These are phyloP conservation scores for Vandiemenella viatica DNA, from an alignment of 2,888 invertebrate genomes.

Conservation along the genomic window DNA sequence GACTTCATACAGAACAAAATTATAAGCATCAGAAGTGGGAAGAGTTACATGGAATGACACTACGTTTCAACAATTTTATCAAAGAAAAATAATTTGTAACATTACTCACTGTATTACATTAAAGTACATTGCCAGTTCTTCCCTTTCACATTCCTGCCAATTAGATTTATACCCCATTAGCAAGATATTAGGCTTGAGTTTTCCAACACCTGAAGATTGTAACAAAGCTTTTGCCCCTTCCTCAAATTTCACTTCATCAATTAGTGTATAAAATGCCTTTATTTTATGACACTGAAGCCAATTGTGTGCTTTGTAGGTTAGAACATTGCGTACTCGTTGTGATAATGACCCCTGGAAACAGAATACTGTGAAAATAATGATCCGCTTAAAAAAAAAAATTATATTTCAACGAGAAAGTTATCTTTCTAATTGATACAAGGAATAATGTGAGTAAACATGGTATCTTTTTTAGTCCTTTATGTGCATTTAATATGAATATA, in stretches of 20 bases:
- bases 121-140: slow-evolving; percentile 76
- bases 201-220: slow-evolving; percentile 85
- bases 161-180: slow-evolving; percentile 89
- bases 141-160: slow-evolving; percentile 67
- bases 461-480: no score
- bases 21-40: no score
- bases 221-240: slow-evolving; percentile 72
- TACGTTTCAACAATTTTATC: no score
- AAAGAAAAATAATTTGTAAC: not conserved
- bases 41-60: no score
- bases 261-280: slow-evolving; percentile 79
- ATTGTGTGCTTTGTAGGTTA: slow-evolving; percentile 46
- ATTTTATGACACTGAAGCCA: slow-evolving; percentile 46
- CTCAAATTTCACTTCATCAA: slow-evolving; percentile 62
- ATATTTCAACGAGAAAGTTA: no score
- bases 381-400: not conserved
- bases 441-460: no score
- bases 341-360: slow-evolving; percentile 36
- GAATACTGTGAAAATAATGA: not conserved
- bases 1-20: no score
- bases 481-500: no score
- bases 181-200: slow-evolving; percentile 84
- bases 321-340: slow-evolving; percentile 50
- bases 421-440: no score
- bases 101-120: slow-evolving; percentile 82